These are phyloP conservation scores for Drosophila niveifrons DNA, from an alignment of 2,888 invertebrate species.

Conservation along the genomic window DNA sequence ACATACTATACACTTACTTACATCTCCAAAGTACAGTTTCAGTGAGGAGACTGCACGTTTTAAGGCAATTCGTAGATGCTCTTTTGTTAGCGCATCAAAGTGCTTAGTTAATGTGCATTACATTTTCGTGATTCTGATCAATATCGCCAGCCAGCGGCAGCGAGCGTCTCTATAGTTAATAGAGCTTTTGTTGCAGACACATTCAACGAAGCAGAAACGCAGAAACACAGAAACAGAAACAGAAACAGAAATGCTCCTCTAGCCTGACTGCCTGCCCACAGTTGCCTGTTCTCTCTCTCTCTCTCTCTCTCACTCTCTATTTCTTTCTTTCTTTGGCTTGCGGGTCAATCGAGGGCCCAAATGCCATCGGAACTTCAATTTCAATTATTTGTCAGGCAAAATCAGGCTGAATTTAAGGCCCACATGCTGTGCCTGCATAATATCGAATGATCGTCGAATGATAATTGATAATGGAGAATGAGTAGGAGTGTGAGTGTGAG, in stretches of 20 bases:
- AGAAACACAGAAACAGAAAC: slow-evolving; percentile 72
- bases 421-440: slow-evolving; percentile 58
- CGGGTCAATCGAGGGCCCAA: slow-evolving; percentile 58
- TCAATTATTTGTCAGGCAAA: slow-evolving; percentile 56
- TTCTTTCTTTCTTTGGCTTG: slow-evolving; percentile 17
- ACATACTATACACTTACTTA: too few relatives aligned
- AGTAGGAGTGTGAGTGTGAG: slow-evolving; percentile 14
- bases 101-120: slow-evolving; percentile 78
- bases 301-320: not conserved
- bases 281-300: not conserved
- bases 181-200: slow-evolving; percentile 79
- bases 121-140: slow-evolving; percentile 78
- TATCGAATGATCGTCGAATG: slow-evolving; percentile 58
- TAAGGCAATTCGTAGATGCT: slow-evolving; percentile 6
- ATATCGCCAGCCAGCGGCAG: slow-evolving; percentile 64
- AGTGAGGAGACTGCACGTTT: not conserved
- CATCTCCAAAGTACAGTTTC: not conserved
- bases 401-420: slow-evolving; percentile 26
- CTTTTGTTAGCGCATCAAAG: slow-evolving; percentile 37
- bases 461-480: slow-evolving; percentile 73
- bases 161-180: slow-evolving; percentile 68
- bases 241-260: slow-evolving; percentile 59
- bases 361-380: slow-evolving; percentile 41
- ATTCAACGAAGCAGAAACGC: slow-evolving; percentile 70
- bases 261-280: slow-evolving; percentile 12